Evolutionary conservation across 2,797 vertebrate species (phyloP).

Genomic region (Hydrocynus forskahlii): DNA sequence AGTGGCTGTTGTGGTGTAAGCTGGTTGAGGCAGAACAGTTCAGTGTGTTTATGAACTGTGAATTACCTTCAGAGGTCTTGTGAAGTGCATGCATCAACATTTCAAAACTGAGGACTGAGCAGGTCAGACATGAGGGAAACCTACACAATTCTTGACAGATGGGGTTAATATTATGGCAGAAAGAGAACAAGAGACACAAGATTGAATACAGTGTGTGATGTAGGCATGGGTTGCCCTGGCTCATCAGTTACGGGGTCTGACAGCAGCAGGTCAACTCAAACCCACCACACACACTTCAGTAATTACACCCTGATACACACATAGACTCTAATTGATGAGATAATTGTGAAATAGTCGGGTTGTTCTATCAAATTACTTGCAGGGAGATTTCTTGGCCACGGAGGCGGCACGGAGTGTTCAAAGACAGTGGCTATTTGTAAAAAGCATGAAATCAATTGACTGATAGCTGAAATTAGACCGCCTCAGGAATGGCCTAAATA

Average conservation of each 20-base stretch:
- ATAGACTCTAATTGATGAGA: slow-evolving; percentile 77
- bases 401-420: slow-evolving; percentile 66
- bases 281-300: slow-evolving; percentile 62
- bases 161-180: too few relatives aligned
- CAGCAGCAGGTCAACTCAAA: slow-evolving; percentile 45
- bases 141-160: too few relatives aligned
- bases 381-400: slow-evolving; percentile 59
- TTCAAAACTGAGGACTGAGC: too few relatives aligned
- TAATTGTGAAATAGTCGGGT: slow-evolving; percentile 74
- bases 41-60: too few relatives aligned
- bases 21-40: too few relatives aligned
- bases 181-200: too few relatives aligned
- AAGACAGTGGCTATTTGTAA: slow-evolving; percentile 60
- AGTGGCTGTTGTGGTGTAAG: too few relatives aligned
- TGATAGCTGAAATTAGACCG: slow-evolving; percentile 59
- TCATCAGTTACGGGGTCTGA: slow-evolving; percentile 46
- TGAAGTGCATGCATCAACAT: too few relatives aligned
- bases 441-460: slow-evolving; percentile 70
- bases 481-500: slow-evolving; percentile 23
- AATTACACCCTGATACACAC: slow-evolving; percentile 73
- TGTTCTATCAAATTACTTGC: slow-evolving; percentile 72
- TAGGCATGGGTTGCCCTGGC: slow-evolving; percentile 46
- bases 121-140: too few relatives aligned
- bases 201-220: slow-evolving; percentile 21
- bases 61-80: too few relatives aligned